Conservation (phyloP, 2,113 vertebrate species). For the Furnarius figulus region DNA sequence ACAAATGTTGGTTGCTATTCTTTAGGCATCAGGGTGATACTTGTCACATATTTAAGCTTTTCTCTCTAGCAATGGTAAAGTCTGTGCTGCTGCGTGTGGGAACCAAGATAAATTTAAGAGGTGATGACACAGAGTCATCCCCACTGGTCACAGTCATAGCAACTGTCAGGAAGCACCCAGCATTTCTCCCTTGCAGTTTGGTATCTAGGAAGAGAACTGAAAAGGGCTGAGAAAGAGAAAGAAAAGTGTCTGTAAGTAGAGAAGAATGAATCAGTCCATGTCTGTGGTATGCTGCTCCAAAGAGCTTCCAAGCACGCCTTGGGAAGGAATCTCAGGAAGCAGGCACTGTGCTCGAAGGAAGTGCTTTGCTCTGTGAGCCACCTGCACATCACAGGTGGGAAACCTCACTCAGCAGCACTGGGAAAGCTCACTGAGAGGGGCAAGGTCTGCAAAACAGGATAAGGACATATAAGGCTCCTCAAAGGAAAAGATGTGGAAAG, state of each 20-base stretch:
- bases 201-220: background rate
- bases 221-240: background rate
- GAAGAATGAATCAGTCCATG: background rate
- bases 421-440: background rate
- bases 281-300: background rate
- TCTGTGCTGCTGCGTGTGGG: background rate
- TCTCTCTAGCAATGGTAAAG: background rate
- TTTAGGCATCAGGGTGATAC: background rate
- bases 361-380: background rate
- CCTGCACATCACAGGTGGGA: background rate
- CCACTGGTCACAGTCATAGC: background rate
- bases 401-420: background rate
- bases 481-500: background rate
- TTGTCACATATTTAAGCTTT: background rate
- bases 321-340: background rate
- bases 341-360: background rate
- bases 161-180: background rate
- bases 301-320: background rate
- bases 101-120: slow-evolving; percentile 2
- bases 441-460: background rate
- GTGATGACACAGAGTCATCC: background rate
- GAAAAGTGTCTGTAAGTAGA: background rate
- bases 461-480: background rate
- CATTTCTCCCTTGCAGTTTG: background rate
- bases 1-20: background rate